phyloP scores from a whole-genome alignment of 2,888 invertebrate genomes.

The Sesia apiformis region DNA sequence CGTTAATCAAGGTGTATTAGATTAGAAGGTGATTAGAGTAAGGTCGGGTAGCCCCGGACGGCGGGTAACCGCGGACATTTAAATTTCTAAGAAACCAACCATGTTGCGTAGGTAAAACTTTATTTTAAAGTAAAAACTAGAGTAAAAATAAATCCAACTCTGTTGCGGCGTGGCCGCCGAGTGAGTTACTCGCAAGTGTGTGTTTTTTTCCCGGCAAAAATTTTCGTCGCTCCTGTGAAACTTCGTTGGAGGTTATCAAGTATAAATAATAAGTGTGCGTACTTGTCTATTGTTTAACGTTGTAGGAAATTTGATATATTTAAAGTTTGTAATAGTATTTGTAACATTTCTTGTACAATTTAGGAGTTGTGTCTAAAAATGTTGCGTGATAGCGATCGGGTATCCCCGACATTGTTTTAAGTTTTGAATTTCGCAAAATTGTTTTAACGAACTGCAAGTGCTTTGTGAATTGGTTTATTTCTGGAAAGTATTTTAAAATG shows the following conservation, averaged over 20 bases:
- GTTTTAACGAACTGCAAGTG: not conserved
- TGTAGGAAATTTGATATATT: not conserved
- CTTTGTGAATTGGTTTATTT: not conserved
- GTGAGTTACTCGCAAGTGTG: not conserved
- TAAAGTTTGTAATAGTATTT: not conserved
- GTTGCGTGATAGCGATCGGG: not conserved
- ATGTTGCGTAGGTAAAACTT: not conserved
- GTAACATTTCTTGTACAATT: not conserved
- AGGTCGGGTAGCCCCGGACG: not conserved
- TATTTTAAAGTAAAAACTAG: not conserved
- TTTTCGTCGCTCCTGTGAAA: not conserved
- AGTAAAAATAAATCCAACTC: not conserved
- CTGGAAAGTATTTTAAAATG: not conserved
- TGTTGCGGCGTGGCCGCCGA: not conserved
- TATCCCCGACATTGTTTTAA: not conserved
- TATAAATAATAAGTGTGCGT: not conserved
- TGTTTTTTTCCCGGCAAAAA: not conserved
- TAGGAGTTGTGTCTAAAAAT: not conserved
- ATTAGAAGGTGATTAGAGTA: too few relatives aligned
- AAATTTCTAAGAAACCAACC: not conserved
- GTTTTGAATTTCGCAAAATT: not conserved
- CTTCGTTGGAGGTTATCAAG: not conserved
- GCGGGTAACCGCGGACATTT: constrained; percentile 1
- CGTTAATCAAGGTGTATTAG: too few relatives aligned
- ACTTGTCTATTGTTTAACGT: not conserved